A percentile compares a stretch with the other conserved stretches of the same genome.
Conservation (phyloP, 1,140 invertebrate genomes). For the Saxidomus purpurata region DNA sequence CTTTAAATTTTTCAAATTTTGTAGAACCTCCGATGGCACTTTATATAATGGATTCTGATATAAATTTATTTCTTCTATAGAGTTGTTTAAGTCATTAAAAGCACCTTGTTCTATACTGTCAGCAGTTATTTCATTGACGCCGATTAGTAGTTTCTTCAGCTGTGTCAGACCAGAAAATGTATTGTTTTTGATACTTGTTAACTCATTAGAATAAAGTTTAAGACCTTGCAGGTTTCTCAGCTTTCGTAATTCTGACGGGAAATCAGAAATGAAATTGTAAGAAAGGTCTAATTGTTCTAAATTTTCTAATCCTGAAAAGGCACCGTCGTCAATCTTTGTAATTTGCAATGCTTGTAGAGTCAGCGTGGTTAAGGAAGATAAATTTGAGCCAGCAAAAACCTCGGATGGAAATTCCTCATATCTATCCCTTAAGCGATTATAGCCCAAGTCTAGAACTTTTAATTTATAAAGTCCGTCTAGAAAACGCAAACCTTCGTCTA, state of each 20-base stretch:
- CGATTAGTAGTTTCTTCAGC: slow-evolving; percentile 38
- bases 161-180: slow-evolving; percentile 45
- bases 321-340: slow-evolving; percentile 39
- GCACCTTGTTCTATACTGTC: slow-evolving; percentile 46
- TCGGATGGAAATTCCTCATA: slow-evolving; percentile 41
- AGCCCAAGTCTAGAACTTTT: slow-evolving; percentile 56
- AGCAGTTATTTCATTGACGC: slow-evolving; percentile 59
- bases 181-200: slow-evolving; percentile 42
- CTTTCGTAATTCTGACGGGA: slow-evolving; percentile 49
- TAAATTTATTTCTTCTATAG: slow-evolving; percentile 58
- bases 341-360: slow-evolving; percentile 50
- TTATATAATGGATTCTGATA: slow-evolving; percentile 57
- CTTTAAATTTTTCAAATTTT: slow-evolving; percentile 41
- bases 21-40: slow-evolving; percentile 52
- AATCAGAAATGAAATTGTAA: slow-evolving; percentile 59
- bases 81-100: slow-evolving; percentile 51
- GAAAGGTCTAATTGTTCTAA: slow-evolving; percentile 64
- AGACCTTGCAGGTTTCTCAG: slow-evolving; percentile 61
- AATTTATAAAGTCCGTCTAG: slow-evolving; percentile 39
- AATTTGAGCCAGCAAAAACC: slow-evolving; percentile 34
- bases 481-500: slow-evolving; percentile 54
- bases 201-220: slow-evolving; percentile 60
- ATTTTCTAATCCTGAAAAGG: slow-evolving; percentile 52
- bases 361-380: slow-evolving; percentile 42
- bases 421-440: slow-evolving; percentile 50